Base-by-base conservation (phyloP, 2,113 vertebrate genomes). In the Cynoglossus semilaevis region DNA sequence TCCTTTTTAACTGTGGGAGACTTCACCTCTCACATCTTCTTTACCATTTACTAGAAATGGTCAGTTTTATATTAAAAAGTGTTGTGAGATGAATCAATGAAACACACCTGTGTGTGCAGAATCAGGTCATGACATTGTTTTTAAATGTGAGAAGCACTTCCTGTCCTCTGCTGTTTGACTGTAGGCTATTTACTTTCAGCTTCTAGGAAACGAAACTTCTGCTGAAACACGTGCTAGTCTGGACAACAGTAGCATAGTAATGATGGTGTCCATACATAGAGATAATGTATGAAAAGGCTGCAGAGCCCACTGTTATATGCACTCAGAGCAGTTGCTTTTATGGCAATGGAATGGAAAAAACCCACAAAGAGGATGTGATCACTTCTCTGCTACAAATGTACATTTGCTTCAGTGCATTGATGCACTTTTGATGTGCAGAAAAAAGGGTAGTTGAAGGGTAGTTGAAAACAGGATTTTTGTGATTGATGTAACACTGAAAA, bases 321-420 rank as follows among this genome's bases (percentile, higher is more conserved):
- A 44, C 49, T 54, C 42, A 29, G 2, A n/a, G 43, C 16, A 18
- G 29, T 35, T 15, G 6, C 8, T 43, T 44, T 60, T 47, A 37
- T n/a, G 51, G 35, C 11, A 62, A 57, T 50, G 50, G 15, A 43
- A 43, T n/a, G 15, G 41, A 50, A 5, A 76, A 72, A 70, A 29
- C 22, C 36, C 58, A 56, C 46, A 4, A 11, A 40, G 44, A 65
- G 58, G 50, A 72, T 49, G 65, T 58, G 35, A 47, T 36, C 51
- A 61, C 42, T 67, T 71, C 62, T 44, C 37, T 45, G 35, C 22
- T 29, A 48, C 15, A 7, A 22, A 43, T 13, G 4, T 13, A 41
- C 38, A 41, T 41, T 41, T 41, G 10, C 10, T 41, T 13, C 14
- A 41, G 4, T 12, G 11, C 10, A 41, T 41, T 40, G 3, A 40